phyloP scores from a whole-genome alignment of 2,888 invertebrate genomes.

The Sinohyriopsis cumingii region DNA sequence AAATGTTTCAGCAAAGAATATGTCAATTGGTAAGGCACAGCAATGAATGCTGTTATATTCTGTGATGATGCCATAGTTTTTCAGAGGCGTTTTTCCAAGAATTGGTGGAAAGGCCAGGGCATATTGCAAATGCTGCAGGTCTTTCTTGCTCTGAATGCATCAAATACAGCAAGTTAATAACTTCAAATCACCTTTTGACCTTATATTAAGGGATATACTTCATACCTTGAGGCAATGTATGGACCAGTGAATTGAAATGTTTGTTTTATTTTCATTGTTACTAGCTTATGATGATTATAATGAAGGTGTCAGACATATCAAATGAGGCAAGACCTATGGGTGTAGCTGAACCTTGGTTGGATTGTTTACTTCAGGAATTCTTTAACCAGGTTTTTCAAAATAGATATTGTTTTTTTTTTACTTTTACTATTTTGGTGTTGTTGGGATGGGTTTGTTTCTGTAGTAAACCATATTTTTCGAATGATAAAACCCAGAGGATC shows the following conservation, averaged over 20 bases:
- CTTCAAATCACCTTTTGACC: too few species aligned
- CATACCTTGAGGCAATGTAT: not conserved
- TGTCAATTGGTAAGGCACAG: too few species aligned
- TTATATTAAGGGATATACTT: too few species aligned
- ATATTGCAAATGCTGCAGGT: too few species aligned
- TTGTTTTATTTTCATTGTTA: constrained; percentile 18
- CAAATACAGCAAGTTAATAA: too few species aligned
- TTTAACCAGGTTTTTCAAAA: constrained; percentile 62
- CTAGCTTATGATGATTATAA: constrained; percentile 76
- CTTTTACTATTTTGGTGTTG: not conserved
- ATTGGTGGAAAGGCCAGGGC: too few species aligned
- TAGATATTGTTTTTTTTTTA: constrained; percentile 4
- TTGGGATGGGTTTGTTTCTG: not conserved
- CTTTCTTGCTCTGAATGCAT: too few species aligned
- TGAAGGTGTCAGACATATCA: constrained; percentile 89
- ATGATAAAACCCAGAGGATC: not conserved
- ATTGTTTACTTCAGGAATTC: constrained; percentile 79
- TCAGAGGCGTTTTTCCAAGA: too few species aligned
- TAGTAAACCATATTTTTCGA: not conserved
- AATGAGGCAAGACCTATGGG: constrained; percentile 89
- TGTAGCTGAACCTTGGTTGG: constrained; percentile 88
- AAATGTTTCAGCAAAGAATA: too few species aligned
- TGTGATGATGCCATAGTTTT: too few species aligned
- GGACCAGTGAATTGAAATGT: not conserved
- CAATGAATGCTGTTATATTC: too few species aligned